Conservation (phyloP, 2,113 vertebrate species). For the Neodontobutis hainanensis region DNA sequence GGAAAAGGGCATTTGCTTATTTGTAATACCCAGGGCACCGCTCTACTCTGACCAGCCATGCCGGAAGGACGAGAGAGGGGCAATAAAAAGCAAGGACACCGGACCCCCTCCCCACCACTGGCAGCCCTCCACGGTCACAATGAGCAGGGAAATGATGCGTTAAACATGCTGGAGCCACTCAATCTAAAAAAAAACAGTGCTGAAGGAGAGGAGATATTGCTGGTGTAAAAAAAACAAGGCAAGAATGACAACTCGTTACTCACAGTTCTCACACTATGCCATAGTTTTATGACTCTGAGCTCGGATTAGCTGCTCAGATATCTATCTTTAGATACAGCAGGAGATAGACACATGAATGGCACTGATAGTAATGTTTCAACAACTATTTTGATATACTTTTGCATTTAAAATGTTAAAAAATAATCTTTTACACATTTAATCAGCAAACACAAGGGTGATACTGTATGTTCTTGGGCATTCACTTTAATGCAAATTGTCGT, state of each 20-base stretch:
- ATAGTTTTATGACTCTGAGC: constrained; percentile 50
- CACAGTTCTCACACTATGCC: constrained; percentile 46
- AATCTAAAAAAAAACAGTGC: constrained; percentile 60
- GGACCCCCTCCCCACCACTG: constrained; percentile 11
- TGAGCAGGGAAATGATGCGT: constrained; percentile 72
- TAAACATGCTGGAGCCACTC: constrained; percentile 69
- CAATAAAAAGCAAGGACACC: constrained; percentile 71
- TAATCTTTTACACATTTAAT: too few relatives aligned
- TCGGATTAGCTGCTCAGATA: constrained; percentile 13
- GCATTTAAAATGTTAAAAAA: too few relatives aligned
- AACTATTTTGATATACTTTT: not conserved
- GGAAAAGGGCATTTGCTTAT: constrained; percentile 51
- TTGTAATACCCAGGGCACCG: constrained; percentile 57
- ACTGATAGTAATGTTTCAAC: not conserved
- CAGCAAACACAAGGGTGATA: too few relatives aligned
- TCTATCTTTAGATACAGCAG: not conserved
- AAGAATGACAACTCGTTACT: constrained; percentile 65
- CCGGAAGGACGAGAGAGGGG: constrained; percentile 60
- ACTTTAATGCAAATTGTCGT: too few relatives aligned
- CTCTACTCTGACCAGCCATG: constrained; percentile 61
- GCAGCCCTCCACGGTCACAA: constrained; percentile 47
- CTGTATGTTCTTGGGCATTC: too few relatives aligned
- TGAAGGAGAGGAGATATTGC: constrained; percentile 60
- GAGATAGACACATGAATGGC: not conserved
- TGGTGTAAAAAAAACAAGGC: constrained; percentile 39